Percentiles rank a stretch among this genome's conserved stretches.
Evolutionary conservation across 1,140 invertebrate genomes (phyloP).

Genomic region (Pseudomyrmex dendroicus): DNA sequence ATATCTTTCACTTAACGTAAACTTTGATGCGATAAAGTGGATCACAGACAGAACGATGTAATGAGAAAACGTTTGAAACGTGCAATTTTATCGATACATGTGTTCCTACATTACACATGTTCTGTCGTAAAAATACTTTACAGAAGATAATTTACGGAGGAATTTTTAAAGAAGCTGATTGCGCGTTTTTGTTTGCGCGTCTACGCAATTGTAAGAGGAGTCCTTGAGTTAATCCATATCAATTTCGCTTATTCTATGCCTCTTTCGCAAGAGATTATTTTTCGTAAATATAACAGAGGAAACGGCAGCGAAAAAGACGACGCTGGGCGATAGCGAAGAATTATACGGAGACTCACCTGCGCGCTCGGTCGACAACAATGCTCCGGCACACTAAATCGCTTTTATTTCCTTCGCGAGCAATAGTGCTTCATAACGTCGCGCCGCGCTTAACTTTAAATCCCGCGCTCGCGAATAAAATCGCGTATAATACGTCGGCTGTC

Average conservation of each 20-base stretch:
- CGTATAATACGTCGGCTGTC: conserved; percentile 34
- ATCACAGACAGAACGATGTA: not conserved
- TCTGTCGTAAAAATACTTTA: not conserved
- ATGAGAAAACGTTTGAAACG: conserved; percentile 1
- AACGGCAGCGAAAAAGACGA: not conserved
- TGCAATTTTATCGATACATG: conserved; percentile 28
- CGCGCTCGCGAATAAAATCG: conserved; percentile 50
- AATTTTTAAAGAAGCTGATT: not conserved
- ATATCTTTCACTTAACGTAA: conserved; percentile 2
- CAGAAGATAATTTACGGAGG: conserved; percentile 1
- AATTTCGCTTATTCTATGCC: conserved; percentile 47
- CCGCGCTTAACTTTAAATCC: conserved; percentile 60
- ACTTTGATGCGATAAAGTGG: conserved; percentile 34
- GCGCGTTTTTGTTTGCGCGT: conserved; percentile 11
- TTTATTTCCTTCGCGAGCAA: conserved; percentile 63
- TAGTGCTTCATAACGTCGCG: conserved; percentile 61
- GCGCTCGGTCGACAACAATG: conserved; percentile 46
- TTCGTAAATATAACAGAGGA: conserved; percentile 35
- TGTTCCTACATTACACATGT: not conserved
- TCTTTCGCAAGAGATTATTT: not conserved
- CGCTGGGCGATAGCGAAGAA: conserved; percentile 48
- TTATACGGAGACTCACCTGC: conserved; percentile 56
- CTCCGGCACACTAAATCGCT: conserved; percentile 56
- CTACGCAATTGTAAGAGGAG: not conserved
- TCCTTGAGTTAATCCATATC: conserved; percentile 45